A percentile compares a stretch with the other conserved stretches of the same genome.
These are phyloP conservation scores for Melieria picta DNA, from an alignment of 2,888 invertebrate species.

Conservation along the genomic window DNA sequence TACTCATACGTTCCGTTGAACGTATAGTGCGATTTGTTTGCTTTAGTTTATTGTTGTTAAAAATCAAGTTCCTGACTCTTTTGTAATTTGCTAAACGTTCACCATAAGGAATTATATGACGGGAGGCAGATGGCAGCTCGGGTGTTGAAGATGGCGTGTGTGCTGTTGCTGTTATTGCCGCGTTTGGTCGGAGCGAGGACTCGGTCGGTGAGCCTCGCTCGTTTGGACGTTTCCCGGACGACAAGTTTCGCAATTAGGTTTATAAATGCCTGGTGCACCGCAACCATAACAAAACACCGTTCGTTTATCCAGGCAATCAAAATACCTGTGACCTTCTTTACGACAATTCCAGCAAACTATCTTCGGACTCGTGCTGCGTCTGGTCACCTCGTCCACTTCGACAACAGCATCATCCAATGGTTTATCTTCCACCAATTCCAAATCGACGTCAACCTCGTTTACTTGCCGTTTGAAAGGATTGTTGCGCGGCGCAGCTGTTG, in stretches of 20 bases:
- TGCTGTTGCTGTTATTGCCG: not conserved
- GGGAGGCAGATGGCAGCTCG: not conserved
- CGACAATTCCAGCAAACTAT: slow-evolving; percentile 27
- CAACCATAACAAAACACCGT: slow-evolving; percentile 28
- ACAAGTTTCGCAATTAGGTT: slow-evolving; percentile 23
- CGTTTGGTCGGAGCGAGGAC: slow-evolving; percentile 7
- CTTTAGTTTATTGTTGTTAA: not conserved
- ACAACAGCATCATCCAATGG: no score
- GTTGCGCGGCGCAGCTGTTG: not conserved
- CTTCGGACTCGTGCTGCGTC: not conserved
- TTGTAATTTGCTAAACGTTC: slow-evolving; percentile 19
- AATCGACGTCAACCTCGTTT: not conserved
- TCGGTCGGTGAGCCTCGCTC: slow-evolving; percentile 13
- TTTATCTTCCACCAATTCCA: not conserved
- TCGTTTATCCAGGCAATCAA: slow-evolving; percentile 19
- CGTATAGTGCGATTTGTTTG: not conserved
- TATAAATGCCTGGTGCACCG: slow-evolving; percentile 20
- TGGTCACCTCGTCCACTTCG: slow-evolving; percentile 1
- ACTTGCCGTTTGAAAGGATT: not conserved
- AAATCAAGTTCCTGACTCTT: slow-evolving; percentile 22
- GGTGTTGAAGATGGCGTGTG: not conserved
- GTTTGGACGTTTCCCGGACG: slow-evolving; percentile 16
- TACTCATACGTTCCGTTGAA: slow-evolving; percentile 3
- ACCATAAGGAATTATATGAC: slow-evolving; percentile 18
- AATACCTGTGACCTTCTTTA: slow-evolving; percentile 12